A percentile compares a stretch with the other conserved stretches of the same genome.
These are phyloP conservation scores for Aurelia sp. DNA, from an alignment of 30 jellyfish, hydroid and myxozoan genomes.

Conservation along the genomic window DNA sequence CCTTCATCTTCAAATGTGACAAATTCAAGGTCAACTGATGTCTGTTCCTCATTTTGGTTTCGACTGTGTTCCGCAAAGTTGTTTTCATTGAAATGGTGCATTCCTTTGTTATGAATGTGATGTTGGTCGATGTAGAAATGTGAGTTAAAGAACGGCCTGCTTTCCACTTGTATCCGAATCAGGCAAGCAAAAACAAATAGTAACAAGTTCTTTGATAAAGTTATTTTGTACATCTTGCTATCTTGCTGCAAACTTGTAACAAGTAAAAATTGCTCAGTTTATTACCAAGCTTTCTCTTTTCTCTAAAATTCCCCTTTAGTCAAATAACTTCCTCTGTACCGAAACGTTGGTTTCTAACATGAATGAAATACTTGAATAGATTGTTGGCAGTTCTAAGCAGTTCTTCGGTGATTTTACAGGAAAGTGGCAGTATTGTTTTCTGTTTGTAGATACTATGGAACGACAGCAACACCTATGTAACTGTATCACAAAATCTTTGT, in stretches of 20 bases:
- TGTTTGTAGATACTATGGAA: no score
- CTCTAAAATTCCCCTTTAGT: no score
- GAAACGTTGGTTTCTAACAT: no score
- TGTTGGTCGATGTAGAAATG: constrained; percentile 36
- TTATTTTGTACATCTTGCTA: not conserved
- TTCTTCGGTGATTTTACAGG: no score
- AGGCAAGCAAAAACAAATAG: not conserved
- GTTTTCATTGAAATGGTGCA: not conserved
- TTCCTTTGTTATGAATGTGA: constrained; percentile 4
- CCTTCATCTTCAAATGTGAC: constrained; percentile 26
- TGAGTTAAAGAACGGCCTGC: constrained; percentile 42
- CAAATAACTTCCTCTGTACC: no score
- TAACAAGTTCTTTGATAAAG: not conserved
- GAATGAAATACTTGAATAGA: no score
- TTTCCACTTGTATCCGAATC: not conserved
- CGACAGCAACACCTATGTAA: no score
- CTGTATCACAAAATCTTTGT: no score
- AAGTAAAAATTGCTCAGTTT: no score
- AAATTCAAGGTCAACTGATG: constrained; percentile 20
- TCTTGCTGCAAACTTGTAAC: not conserved
- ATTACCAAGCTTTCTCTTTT: no score
- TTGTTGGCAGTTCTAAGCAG: no score
- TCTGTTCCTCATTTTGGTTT: not conserved
- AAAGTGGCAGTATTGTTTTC: no score
- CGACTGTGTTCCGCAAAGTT: not conserved